phyloP scores from a whole-genome alignment of 2,113 vertebrate genomes.

The Quiscalus mexicanus region DNA sequence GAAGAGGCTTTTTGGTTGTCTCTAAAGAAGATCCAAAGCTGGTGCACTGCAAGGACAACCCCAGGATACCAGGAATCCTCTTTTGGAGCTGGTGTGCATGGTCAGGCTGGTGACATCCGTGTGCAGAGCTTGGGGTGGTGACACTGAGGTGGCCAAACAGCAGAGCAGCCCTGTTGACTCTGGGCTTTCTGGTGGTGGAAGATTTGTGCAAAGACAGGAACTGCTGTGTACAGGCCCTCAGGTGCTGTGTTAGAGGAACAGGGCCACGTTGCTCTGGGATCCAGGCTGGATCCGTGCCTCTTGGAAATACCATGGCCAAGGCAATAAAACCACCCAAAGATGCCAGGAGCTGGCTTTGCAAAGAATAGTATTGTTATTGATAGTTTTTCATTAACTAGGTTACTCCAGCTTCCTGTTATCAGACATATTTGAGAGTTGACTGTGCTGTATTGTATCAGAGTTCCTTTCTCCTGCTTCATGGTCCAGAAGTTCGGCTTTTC shows the following conservation, averaged over 20 bases:
- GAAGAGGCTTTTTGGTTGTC: slow-evolving; percentile 16
- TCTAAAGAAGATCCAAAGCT: background rate
- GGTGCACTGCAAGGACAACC: background rate
- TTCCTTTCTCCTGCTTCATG: slow-evolving; percentile 44
- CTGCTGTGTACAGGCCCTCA: background rate
- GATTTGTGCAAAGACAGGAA: background rate
- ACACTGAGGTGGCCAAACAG: background rate
- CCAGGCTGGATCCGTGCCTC: background rate
- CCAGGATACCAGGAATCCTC: background rate
- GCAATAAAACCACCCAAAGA: background rate
- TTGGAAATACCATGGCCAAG: background rate
- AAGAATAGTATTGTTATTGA: slow-evolving; percentile 41
- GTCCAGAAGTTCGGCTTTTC: slow-evolving; percentile 54
- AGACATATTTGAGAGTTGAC: slow-evolving; percentile 1
- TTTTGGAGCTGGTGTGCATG: accelerated
- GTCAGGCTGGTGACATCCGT: accelerated
- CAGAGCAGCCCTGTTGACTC: background rate
- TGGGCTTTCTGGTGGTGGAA: background rate
- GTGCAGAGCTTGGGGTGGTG: background rate
- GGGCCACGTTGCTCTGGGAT: background rate
- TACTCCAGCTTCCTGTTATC: slow-evolving; percentile 51
- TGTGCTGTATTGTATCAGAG: background rate
- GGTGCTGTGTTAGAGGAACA: background rate
- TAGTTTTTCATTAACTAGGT: slow-evolving; percentile 67
- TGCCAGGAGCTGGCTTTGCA: slow-evolving; percentile 20